A percentile compares a stretch with the other conserved stretches of the same genome.
Conservation (phyloP, 2,113 vertebrate genomes). For the Rhea americana region DNA sequence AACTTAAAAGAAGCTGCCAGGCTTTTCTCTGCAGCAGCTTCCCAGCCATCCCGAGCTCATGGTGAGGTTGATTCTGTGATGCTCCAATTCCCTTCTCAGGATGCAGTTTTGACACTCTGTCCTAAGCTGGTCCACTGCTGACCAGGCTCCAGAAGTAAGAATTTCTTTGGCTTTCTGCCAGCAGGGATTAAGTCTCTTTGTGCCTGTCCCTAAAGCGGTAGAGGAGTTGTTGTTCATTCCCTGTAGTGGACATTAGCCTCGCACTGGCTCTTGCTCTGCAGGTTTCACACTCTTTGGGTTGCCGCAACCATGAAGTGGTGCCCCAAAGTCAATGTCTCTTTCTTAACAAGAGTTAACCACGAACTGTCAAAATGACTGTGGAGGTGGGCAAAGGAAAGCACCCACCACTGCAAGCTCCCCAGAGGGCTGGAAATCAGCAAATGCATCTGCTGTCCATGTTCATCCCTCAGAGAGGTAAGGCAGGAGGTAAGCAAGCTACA, state of each 20-base stretch:
- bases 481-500: background rate
- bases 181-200: background rate
- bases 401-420: background rate
- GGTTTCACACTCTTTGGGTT: background rate
- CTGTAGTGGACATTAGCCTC: background rate
- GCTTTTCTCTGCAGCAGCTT: background rate
- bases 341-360: too few species aligned
- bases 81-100: background rate
- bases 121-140: background rate
- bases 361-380: background rate
- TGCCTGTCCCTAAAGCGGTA: background rate
- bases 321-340: too few species aligned
- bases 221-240: background rate
- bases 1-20: background rate
- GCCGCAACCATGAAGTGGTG: background rate
- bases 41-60: accelerated
- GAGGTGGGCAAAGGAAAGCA: background rate
- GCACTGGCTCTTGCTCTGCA: background rate
- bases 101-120: background rate
- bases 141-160: too few species aligned
- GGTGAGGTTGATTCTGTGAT: too few species aligned
- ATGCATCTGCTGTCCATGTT: background rate
- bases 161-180: background rate
- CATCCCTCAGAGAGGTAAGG: background rate
- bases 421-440: background rate